Conservation (phyloP, 1,140 invertebrate genomes). For the Sycobia sp. region DNA sequence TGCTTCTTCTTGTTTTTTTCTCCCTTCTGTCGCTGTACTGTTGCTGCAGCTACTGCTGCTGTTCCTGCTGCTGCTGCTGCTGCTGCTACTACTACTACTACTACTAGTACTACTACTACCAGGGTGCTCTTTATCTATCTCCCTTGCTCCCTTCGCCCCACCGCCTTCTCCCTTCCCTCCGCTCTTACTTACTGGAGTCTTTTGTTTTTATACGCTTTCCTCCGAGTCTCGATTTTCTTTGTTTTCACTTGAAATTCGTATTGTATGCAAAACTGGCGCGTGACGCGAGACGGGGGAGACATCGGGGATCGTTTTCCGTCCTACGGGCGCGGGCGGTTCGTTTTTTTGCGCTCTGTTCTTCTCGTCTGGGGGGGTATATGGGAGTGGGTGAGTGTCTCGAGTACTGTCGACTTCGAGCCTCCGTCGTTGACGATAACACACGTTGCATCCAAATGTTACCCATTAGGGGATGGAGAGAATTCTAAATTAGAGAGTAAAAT, state of each 20-base stretch:
- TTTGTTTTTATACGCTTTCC: conserved; percentile 29
- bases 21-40: conserved; percentile 37
- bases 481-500: conserved; percentile 39
- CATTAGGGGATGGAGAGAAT: conserved; percentile 34
- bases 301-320: conserved; percentile 24
- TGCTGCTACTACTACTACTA: too few relatives aligned
- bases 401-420: conserved; percentile 2
- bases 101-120: too few relatives aligned
- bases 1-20: conserved; percentile 12
- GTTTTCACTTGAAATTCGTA: conserved; percentile 37
- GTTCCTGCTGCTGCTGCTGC: too few relatives aligned
- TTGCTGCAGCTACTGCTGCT: too few relatives aligned
- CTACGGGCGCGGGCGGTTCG: conserved; percentile 13
- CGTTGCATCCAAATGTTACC: conserved; percentile 33
- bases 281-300: conserved; percentile 10
- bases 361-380: too few relatives aligned
- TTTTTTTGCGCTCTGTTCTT: too few relatives aligned
- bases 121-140: conserved; percentile 33
- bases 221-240: conserved; percentile 32
- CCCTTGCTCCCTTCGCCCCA: conserved; percentile 12
- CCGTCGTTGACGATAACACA: conserved; percentile 30
- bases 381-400: too few relatives aligned
- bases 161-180: neutral
- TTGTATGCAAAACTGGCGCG: conserved; percentile 32
- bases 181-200: conserved; percentile 9